Percentiles rank a stretch among this genome's conserved stretches.
These are phyloP conservation scores for Acanthococcus lagerstroemiae DNA, from an alignment of 2,888 invertebrate genomes.

Conservation along the genomic window DNA sequence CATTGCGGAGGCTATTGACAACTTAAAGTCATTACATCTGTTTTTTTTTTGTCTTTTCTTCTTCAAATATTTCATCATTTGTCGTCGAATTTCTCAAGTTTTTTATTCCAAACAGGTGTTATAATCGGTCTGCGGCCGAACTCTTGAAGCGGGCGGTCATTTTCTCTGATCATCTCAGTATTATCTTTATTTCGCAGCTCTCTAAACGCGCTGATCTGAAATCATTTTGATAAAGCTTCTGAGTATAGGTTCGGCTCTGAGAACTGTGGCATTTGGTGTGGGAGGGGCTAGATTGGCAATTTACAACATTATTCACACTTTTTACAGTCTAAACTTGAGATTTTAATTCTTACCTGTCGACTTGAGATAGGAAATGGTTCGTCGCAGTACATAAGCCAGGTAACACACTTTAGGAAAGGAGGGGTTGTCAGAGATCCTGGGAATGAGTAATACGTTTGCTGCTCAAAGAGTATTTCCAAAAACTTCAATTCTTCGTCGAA, in stretches of 20 bases:
- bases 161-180: neutral
- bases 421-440: conserved; percentile 34
- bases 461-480: conserved; percentile 17
- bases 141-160: conserved; percentile 10
- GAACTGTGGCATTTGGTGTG: neutral
- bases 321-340: too few species aligned
- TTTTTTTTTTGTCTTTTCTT: too few species aligned
- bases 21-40: too few species aligned
- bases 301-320: too few species aligned
- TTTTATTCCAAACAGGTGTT: neutral
- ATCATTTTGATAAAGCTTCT: neutral
- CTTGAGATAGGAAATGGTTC: conserved; percentile 31
- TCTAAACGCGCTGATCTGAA: conserved; percentile 7
- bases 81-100: too few species aligned
- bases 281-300: too few species aligned
- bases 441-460: conserved; percentile 31
- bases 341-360: conserved; percentile 20
- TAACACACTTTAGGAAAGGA: conserved; percentile 33
- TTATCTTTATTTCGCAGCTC: neutral
- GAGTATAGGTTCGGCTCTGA: neutral
- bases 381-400: conserved; percentile 33
- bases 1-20: too few species aligned
- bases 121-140: conserved; percentile 9
- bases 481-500: conserved; percentile 32
- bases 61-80: too few species aligned